Evolutionary conservation across 2,113 vertebrate species (phyloP).

Genomic region (Laticauda laticaudata): DNA sequence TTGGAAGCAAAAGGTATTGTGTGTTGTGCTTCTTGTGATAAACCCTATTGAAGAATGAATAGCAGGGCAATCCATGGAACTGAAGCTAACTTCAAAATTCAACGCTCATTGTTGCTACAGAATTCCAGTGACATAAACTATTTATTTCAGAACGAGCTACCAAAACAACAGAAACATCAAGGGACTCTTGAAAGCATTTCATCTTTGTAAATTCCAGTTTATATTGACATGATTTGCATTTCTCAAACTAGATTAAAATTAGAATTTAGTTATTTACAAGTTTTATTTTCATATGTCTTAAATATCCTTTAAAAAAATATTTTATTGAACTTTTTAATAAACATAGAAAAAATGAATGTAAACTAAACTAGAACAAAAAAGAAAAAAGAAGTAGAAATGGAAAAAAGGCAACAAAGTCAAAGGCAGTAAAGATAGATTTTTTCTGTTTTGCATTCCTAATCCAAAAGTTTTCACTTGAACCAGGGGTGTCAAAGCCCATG

Average conservation of each 20-base stretch:
- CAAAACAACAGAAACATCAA: not conserved
- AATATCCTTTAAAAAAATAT: not conserved
- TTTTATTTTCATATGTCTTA: not conserved
- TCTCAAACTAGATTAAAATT: not conserved
- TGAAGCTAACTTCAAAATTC: not conserved
- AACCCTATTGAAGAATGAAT: not conserved
- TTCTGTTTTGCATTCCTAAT: not conserved
- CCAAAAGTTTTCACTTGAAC: slow-evolving; percentile 36
- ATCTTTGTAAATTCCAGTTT: not conserved
- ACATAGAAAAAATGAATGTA: not conserved
- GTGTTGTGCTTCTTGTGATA: not conserved
- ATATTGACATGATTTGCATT: not conserved
- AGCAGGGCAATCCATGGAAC: not conserved
- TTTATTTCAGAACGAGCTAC: not conserved
- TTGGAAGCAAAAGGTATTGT: not conserved
- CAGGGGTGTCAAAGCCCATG: no score
- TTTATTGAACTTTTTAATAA: not conserved
- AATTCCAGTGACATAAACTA: not conserved
- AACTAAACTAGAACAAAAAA: not conserved
- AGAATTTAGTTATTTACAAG: not conserved
- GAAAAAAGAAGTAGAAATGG: not conserved
- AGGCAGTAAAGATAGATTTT: slow-evolving; percentile 42
- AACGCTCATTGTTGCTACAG: not conserved
- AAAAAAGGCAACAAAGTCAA: not conserved
- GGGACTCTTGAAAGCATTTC: not conserved